A percentile compares a stretch with the other conserved stretches of the same genome.
phyloP scores from a whole-genome alignment of 2,797 vertebrate species.

The Toxotes lorentzi region DNA sequence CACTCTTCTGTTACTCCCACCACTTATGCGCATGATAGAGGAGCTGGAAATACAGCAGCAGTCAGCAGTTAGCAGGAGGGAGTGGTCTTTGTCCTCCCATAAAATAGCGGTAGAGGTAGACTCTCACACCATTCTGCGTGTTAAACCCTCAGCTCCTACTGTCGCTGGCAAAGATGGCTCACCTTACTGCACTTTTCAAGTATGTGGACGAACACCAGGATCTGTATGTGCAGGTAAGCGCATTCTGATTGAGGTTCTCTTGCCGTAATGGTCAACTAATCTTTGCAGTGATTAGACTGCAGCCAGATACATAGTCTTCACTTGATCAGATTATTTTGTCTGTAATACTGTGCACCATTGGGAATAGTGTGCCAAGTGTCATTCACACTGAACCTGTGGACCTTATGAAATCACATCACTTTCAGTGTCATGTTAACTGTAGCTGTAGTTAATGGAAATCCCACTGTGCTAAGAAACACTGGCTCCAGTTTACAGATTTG shows the following conservation, averaged over 20 bases:
- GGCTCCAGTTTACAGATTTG: neutral
- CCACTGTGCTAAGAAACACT: neutral
- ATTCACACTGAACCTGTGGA: neutral
- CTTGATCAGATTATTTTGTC: neutral
- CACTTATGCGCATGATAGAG: conserved; percentile 7
- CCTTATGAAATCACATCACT: neutral
- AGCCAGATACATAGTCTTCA: neutral
- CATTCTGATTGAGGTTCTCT: neutral
- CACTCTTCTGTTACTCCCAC: conserved; percentile 5
- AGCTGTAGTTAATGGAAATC: neutral
- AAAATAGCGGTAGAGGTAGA: conserved; percentile 19
- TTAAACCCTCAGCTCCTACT: conserved; percentile 59
- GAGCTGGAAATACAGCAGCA: conserved; percentile 12
- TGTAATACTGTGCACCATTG: neutral
- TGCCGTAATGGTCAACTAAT: neutral
- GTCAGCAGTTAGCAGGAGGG: conserved; percentile 64
- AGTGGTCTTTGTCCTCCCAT: conserved; percentile 42
- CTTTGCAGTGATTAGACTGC: neutral
- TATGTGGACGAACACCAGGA: conserved; percentile 96
- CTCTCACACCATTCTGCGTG: conserved; percentile 35
- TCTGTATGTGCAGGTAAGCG: conserved; percentile 89
- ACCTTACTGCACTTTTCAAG: conserved; percentile 88
- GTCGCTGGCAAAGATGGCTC: conserved; percentile 84
- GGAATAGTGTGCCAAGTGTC: neutral
- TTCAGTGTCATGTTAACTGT: neutral